Evolutionary conservation across 2,113 vertebrate genomes (phyloP), one percentile per base, ranked within the genome.

Genomic region (Castor canadensis): DNA sequence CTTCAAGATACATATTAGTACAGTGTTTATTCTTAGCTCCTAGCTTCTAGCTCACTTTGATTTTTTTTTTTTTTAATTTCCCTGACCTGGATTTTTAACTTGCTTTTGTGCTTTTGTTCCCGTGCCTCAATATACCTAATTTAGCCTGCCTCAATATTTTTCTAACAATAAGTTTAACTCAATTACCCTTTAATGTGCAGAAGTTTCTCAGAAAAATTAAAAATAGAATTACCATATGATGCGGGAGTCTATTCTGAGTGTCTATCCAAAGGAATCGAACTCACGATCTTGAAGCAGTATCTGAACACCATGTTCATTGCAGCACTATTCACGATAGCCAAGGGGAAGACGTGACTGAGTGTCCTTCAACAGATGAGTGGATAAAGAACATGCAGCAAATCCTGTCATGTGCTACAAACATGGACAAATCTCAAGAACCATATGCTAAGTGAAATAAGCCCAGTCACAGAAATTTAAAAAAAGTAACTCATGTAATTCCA

Each of bases 351-450:
- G 43, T 47, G 82, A 20, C 40, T 32, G 13, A 17, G 40, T 76
- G 47, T 66, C 47, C 13, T 24, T 43, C 79, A 62, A 15, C 38
- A 64, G 80, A 52, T 47, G n/a, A 60, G 28, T 72, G 35, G 38
- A 54, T n/a, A 64, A 85, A 82, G 54, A 89, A 85, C 81, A 89
- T 38, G 43, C 49, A 94, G 64, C 47, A 87, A 60, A 71, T 87
- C 47, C 15, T 84, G 45, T 40, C 49, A 22, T 32, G 5, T 81
- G 26, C 22, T 54, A 4, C n/a, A 80, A 30, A 6, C 1, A 38
- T 40, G 9, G 4, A 22, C 64, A 26, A 80, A 43, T 24, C 8
- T 77, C 35, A 47, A 56, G 28, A 62, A 54, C 19, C 6, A 43
- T 69, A 30, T 82, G 47, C 47, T 75, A 49, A 75, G 38, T 87